Evolutionary conservation across 2,113 vertebrate species (phyloP), one percentile per base, ranked within the genome.

Genomic region (Antechinus stuartii): DNA sequence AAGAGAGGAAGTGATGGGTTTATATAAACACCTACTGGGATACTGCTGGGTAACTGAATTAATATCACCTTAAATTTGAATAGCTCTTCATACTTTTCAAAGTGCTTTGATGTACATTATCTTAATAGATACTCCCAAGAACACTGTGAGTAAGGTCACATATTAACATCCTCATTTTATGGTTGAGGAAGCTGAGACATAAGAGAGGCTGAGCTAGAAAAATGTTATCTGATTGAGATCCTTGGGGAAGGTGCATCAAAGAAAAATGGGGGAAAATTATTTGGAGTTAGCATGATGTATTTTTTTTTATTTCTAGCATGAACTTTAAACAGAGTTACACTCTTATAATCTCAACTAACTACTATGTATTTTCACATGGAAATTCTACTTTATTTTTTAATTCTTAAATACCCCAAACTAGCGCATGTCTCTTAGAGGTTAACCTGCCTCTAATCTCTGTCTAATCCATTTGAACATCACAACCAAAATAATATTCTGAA

Each of bases 1-100:
- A 84, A 84, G 68, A 23, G 68, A 84, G n/a, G n/a, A n/a, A 84
- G n/a, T 84, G 68, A 84, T 84, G n/a, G 68, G n/a, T 84, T 84
- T 84, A 84, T 84, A 42, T 84, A 84, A 84, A 84, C 68, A 42
- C 68, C 68, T 42, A 84, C 68, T 84, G 68, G n/a, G 35, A 42
- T 84, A 84, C n/a, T 84, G 68, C 68, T 84, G 68, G 68, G 68
- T 84, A 84, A 84, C 68, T 84, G 68, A 84, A 42, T 84, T 84
- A 84, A 84, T 84, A 84, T 84, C 68, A 84, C 68, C 68, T 84
- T 84, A 84, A 84, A 84, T 84, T 84, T 84, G n/a, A 84, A 84
- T 42, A 84, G 68, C n/a, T 84, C 68, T 84, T 84, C 35, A 42
- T 84, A 84, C 42, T 84, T 84, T 16, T 84, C 35, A 84, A 42